Evolutionary conservation across 53 echinoderm and acorn worm species (phyloP).

Genomic region (Antedon mediterranea): DNA sequence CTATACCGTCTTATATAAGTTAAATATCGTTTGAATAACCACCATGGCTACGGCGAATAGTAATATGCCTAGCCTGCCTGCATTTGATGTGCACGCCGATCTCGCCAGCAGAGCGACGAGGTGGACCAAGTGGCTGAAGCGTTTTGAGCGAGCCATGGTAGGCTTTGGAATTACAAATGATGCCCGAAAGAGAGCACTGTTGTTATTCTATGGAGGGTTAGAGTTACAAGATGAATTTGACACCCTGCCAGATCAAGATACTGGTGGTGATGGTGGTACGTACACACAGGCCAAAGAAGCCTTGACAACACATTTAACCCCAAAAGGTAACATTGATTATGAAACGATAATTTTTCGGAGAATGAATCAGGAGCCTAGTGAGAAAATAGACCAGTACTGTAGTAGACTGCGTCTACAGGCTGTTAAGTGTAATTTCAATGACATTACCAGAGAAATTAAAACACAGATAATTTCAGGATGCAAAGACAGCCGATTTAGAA

Average conservation of each 20-base stretch:
- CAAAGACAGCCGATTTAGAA: constrained; percentile 3
- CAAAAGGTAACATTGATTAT: constrained; percentile 28
- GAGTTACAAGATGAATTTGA: constrained; percentile 5
- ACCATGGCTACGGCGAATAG: no score
- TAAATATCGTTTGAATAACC: no score
- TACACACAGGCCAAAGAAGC: constrained; percentile 25
- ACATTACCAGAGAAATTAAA: constrained; percentile 30
- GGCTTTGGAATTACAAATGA: no score
- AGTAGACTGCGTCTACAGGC: constrained; percentile 16
- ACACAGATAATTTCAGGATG: constrained; percentile 46
- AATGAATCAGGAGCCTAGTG: constrained; percentile 17
- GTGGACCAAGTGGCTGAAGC: no score
- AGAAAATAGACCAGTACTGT: constrained; percentile 27
- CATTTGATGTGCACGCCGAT: constrained; percentile 22
- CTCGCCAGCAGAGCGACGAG: constrained; percentile 11
- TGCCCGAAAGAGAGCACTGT: no score
- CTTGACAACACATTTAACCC: constrained; percentile 18
- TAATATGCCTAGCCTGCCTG: constrained; percentile 22
- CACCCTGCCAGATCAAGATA: not conserved
- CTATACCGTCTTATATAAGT: no score
- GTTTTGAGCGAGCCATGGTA: no score
- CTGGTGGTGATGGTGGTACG: constrained; percentile 7
- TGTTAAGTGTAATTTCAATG: constrained; percentile 23
- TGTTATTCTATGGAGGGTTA: constrained; percentile 38
- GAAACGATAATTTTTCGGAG: constrained; percentile 45